These are phyloP conservation scores for Anguilla obscura DNA, from an alignment of 2,797 vertebrate genomes.

Conservation along the genomic window DNA sequence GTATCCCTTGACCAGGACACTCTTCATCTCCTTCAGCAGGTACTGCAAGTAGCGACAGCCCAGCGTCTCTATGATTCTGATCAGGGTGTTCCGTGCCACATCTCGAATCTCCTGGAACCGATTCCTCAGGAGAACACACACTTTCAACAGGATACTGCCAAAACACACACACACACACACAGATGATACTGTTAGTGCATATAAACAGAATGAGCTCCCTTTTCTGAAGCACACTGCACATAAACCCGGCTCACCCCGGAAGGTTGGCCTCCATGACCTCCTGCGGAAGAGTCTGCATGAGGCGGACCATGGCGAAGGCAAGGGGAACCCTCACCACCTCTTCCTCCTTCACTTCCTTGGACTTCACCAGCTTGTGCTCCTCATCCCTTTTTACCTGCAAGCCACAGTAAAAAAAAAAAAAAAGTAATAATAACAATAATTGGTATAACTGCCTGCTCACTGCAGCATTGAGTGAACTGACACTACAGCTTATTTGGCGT, in stretches of 20 bases:
- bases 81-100: slow-evolving; percentile 85
- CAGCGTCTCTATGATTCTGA: slow-evolving; percentile 88
- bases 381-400: slow-evolving; percentile 87
- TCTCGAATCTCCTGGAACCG: slow-evolving; percentile 94
- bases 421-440: not conserved
- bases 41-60: slow-evolving; percentile 86
- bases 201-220: too few species aligned
- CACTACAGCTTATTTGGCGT: not conserved
- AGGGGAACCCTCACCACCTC: slow-evolving; percentile 88
- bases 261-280: slow-evolving; percentile 88
- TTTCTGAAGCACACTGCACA: not conserved
- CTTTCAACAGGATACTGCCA: slow-evolving; percentile 87
- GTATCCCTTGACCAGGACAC: slow-evolving; percentile 87
- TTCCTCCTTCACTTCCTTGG: slow-evolving; percentile 88
- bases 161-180: not conserved
- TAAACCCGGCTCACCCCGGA: slow-evolving; percentile 76
- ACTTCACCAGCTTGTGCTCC: slow-evolving; percentile 90
- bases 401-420: slow-evolving; percentile 13
- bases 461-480: not conserved
- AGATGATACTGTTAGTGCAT: not conserved
- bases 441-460: not conserved
- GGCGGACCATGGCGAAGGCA: slow-evolving; percentile 92
- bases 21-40: slow-evolving; percentile 88
- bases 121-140: slow-evolving; percentile 89
- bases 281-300: slow-evolving; percentile 90